These are phyloP conservation scores for Anastrepha ludens DNA, from an alignment of 1,140 invertebrate species.

Conservation along the genomic window DNA sequence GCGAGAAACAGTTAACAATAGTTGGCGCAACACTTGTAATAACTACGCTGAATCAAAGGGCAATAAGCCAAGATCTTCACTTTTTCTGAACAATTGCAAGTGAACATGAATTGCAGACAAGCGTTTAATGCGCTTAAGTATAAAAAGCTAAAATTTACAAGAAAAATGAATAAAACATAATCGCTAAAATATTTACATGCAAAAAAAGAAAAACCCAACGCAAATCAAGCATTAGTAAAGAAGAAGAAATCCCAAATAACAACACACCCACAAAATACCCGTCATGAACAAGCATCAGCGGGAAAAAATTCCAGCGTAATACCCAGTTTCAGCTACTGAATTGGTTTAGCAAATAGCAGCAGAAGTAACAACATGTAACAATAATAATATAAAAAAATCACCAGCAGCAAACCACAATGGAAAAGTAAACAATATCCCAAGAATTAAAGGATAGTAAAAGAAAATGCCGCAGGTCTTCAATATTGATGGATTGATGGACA, in stretches of 20 bases:
- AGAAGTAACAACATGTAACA: neutral
- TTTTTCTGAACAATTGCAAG: neutral
- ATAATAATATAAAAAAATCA: neutral
- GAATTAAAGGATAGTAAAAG: constrained; percentile 16
- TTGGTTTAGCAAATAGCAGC: neutral
- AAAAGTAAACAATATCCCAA: constrained; percentile 13
- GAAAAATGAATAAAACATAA: neutral
- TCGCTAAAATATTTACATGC: neutral
- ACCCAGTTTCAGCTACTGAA: constrained; percentile 8
- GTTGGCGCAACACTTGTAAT: constrained; percentile 1
- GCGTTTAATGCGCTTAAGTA: neutral
- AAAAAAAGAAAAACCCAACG: neutral
- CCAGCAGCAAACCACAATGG: neutral
- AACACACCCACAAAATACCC: neutral
- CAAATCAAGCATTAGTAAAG: constrained; percentile 26
- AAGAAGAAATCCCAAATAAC: neutral
- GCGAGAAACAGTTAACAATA: neutral
- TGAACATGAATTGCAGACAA: constrained; percentile 33
- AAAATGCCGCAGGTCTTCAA: constrained; percentile 18
- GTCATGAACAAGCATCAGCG: neutral
- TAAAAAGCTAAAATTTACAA: neutral
- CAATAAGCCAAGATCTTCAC: constrained; percentile 9
- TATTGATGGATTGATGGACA: constrained; percentile 8
- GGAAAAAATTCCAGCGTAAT: constrained; percentile 12
- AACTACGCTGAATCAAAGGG: neutral